Conservation (phyloP, 2,888 invertebrate species). For the Linnaemya tessellans region DNA sequence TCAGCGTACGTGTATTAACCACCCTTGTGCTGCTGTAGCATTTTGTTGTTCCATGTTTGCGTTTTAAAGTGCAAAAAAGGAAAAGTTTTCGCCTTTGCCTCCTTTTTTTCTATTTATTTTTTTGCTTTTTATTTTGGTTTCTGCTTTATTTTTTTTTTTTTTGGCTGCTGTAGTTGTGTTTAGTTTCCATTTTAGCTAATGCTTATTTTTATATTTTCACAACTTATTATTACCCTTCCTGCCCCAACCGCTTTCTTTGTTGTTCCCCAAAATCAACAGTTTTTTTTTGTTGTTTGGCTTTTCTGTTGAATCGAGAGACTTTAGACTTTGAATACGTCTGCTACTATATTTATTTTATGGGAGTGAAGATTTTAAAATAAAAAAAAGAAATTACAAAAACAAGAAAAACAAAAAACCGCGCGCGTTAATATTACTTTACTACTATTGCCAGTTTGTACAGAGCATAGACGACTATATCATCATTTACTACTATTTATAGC, state of each 20-base stretch:
- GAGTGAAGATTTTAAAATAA: constrained; percentile 35
- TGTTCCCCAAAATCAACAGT: constrained; percentile 61
- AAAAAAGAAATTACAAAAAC: constrained; percentile 26
- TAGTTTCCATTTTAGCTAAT: constrained; percentile 72
- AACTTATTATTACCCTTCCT: constrained; percentile 70
- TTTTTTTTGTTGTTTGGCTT: constrained; percentile 44
- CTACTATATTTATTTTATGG: constrained; percentile 46
- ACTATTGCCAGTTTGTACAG: constrained; percentile 15
- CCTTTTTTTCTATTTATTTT: constrained; percentile 45
- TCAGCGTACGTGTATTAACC: constrained; percentile 75
- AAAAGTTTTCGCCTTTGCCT: constrained; percentile 67
- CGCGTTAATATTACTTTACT: constrained; percentile 64
- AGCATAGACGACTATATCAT: constrained; percentile 26
- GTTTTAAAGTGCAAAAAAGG: constrained; percentile 75
- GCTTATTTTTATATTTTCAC: constrained; percentile 67
- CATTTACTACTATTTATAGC: constrained; percentile 28
- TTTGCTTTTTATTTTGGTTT: constrained; percentile 8
- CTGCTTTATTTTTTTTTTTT: constrained; percentile 9
- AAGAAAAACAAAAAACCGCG: constrained; percentile 57
- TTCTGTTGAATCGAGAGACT: constrained; percentile 47
- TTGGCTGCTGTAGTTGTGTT: constrained; percentile 60
- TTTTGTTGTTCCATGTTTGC: constrained; percentile 70
- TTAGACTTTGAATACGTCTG: constrained; percentile 45
- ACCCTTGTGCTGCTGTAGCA: constrained; percentile 74
- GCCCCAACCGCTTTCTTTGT: neutral